phyloP scores from a whole-genome alignment of 2,888 invertebrate species.

The Erpobdella octoculata region DNA sequence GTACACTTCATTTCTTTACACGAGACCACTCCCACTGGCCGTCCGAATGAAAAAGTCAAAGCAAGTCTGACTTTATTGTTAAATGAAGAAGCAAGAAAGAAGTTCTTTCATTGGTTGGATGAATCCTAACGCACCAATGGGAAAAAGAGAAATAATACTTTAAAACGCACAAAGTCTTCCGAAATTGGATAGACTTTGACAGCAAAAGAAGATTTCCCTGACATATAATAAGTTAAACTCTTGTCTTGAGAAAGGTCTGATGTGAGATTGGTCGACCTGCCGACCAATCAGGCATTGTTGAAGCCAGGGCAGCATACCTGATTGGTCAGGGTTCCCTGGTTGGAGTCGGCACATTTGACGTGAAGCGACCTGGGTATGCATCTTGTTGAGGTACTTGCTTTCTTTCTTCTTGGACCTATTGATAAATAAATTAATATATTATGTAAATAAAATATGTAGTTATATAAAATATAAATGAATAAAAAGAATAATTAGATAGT shows the following conservation, averaged over 20 bases:
- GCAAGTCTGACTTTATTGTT: too few species aligned
- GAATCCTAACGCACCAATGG: too few species aligned
- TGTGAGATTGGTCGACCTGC: neutral
- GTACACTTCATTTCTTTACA: too few species aligned
- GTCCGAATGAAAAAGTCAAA: too few species aligned
- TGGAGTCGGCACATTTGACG: neutral
- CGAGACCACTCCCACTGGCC: too few species aligned
- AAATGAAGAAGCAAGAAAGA: too few species aligned
- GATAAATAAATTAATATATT: too few species aligned
- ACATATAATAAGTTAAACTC: too few species aligned
- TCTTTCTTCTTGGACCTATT: slow-evolving; percentile 15
- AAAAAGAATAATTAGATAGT: too few species aligned
- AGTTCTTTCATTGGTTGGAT: too few species aligned
- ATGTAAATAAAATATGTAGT: too few species aligned
- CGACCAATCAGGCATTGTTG: neutral
- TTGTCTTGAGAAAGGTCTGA: neutral
- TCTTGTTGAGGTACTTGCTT: neutral
- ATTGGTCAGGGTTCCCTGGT: slow-evolving; percentile 5
- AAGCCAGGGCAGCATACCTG: slow-evolving; percentile 4
- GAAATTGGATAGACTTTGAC: neutral
- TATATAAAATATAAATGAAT: too few species aligned
- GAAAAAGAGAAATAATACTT: slow-evolving; percentile 5
- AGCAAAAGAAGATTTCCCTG: neutral
- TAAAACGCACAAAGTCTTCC: neutral
- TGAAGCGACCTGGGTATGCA: slow-evolving; percentile 17